These are phyloP conservation scores for Magallana angulata DNA, from an alignment of 1,140 invertebrate species.

Conservation along the genomic window DNA sequence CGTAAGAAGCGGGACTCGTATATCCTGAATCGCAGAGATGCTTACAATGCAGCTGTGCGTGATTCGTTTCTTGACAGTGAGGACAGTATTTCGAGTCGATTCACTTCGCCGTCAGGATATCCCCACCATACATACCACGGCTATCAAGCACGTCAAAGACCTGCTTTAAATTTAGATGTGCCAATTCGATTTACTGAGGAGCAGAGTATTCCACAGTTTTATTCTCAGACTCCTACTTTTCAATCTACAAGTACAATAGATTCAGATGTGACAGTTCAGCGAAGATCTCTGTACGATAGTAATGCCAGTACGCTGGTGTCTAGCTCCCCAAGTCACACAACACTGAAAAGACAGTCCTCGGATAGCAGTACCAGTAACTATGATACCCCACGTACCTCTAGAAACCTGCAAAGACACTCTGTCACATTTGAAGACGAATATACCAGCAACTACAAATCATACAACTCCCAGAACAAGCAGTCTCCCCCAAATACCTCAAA, in stretches of 20 bases:
- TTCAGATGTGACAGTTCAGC: constrained; percentile 62
- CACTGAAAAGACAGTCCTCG: constrained; percentile 72
- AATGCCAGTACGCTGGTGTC: constrained; percentile 68
- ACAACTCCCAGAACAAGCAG: constrained; percentile 81
- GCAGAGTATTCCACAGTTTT: constrained; percentile 28
- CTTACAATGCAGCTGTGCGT: constrained; percentile 78
- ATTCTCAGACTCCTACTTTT: constrained; percentile 52
- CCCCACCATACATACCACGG: constrained; percentile 95
- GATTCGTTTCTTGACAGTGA: constrained; percentile 78
- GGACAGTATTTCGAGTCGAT: constrained; percentile 79
- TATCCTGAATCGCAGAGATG: constrained; percentile 76
- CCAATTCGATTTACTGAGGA: constrained; percentile 64
- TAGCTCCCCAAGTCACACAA: constrained; percentile 55
- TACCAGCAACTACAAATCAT: constrained; percentile 67
- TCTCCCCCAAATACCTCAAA: constrained; percentile 88
- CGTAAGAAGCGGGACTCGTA: constrained; percentile 68
- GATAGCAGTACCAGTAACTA: constrained; percentile 74
- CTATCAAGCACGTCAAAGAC: constrained; percentile 85
- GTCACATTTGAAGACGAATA: constrained; percentile 78
- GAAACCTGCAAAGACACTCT: constrained; percentile 74
- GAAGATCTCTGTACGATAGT: constrained; percentile 64
- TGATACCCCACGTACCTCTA: constrained; percentile 73
- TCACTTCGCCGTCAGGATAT: constrained; percentile 84
- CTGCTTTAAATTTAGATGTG: constrained; percentile 80
- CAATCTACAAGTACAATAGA: constrained; percentile 63